phyloP scores from a whole-genome alignment of 2,113 vertebrate genomes.

The Meleagris gallopavo region DNA sequence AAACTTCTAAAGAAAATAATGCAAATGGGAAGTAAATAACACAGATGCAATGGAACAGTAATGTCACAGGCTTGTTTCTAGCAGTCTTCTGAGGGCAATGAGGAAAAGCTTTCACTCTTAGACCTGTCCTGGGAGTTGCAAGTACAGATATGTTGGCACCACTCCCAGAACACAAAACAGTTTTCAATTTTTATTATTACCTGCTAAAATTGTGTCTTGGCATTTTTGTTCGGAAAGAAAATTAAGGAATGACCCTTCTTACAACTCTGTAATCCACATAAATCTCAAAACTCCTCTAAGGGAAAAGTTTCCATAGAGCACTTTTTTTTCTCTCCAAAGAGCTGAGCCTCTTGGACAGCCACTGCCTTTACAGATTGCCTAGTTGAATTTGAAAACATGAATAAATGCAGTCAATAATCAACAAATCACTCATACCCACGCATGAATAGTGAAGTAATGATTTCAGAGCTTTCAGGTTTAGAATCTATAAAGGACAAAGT shows the following conservation, averaged over 20 bases:
- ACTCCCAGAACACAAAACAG: constrained; percentile 29
- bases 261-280: constrained; percentile 62
- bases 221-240: constrained; percentile 59
- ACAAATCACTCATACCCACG: not conserved
- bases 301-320: constrained; percentile 10
- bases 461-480: not conserved
- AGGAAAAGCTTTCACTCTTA: constrained; percentile 44
- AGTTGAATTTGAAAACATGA: not conserved
- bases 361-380: not conserved
- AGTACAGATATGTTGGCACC: constrained; percentile 52
- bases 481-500: not conserved
- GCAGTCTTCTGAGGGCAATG: not conserved
- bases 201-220: constrained; percentile 61
- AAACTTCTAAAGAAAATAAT: not conserved
- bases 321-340: not conserved
- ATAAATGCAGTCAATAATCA: not conserved
- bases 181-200: constrained; percentile 67
- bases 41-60: constrained; percentile 10
- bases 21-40: not conserved
- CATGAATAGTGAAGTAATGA: not conserved
- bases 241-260: constrained; percentile 38
- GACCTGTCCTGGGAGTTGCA: constrained; percentile 28
- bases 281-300: constrained; percentile 43
- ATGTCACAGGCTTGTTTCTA: not conserved
- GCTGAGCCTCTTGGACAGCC: not conserved